Conservation (phyloP, 2,113 vertebrate genomes). For the Macheiramphus alcinus region DNA sequence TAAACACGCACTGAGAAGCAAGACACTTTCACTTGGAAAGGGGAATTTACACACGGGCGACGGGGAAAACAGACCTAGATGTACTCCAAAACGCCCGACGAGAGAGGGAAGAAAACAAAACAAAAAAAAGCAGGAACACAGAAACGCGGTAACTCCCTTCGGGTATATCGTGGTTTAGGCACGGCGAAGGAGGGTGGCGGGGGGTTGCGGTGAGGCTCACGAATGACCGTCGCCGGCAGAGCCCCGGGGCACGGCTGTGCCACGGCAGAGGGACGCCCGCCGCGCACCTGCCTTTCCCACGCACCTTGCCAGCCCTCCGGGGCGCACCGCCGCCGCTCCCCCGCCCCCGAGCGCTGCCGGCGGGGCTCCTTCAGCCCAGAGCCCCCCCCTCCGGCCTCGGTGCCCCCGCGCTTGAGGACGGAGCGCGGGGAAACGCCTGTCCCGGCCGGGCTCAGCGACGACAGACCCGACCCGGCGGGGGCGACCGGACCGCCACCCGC, state of each 20-base stretch:
- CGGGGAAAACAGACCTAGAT: not conserved
- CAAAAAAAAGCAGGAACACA: not conserved
- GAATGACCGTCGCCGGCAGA: not conserved
- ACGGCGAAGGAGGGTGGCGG: not conserved
- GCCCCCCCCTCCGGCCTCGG: not conserved
- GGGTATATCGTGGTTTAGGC: not conserved
- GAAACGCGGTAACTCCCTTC: not conserved
- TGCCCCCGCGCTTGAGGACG: not conserved
- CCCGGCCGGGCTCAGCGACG: not conserved
- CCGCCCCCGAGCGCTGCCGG: not conserved
- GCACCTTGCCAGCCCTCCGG: not conserved
- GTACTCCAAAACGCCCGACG: not conserved
- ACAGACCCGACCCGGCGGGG: not conserved
- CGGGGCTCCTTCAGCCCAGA: not conserved
- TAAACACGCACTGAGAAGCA: not conserved
- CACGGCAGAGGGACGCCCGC: not conserved
- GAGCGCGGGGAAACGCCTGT: not conserved
- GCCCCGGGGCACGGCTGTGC: not conserved
- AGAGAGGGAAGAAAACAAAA: not conserved
- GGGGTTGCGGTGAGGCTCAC: not conserved
- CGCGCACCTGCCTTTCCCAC: constrained; percentile 7
- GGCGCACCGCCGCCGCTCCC: not conserved
- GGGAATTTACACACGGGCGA: not conserved
- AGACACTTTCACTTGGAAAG: not conserved
- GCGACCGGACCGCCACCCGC: not conserved